phyloP scores from a whole-genome alignment of 2,797 vertebrate species.

The Pogoniulus pusillus region DNA sequence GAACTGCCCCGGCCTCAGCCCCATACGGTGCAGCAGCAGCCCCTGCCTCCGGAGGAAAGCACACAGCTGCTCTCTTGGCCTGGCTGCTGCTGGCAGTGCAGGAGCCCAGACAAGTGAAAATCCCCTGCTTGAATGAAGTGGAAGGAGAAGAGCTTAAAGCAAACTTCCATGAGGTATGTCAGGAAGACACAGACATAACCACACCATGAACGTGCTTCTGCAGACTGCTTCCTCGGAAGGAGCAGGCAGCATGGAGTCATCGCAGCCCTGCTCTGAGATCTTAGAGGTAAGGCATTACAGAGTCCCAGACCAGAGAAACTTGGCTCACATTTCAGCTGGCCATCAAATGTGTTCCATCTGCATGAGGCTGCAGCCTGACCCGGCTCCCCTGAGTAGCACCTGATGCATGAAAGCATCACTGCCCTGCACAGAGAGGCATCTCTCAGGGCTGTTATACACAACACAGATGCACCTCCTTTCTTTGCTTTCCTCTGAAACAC shows the following conservation, averaged over 20 bases:
- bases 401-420: background rate
- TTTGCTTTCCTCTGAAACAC: background rate
- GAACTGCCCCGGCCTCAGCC: background rate
- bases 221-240: background rate
- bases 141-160: background rate
- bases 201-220: background rate
- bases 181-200: background rate
- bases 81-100: background rate
- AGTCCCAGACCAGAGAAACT: background rate
- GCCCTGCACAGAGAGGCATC: rapidly evolving
- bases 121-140: background rate
- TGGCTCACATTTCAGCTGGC: background rate
- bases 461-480: background rate
- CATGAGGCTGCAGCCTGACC: background rate
- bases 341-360: background rate
- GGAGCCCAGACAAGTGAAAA: background rate
- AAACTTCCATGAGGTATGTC: background rate
- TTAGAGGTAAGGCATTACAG: conserved; percentile 9
- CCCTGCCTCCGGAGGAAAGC: background rate
- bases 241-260: background rate
- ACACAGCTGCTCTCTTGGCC: background rate
- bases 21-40: background rate
- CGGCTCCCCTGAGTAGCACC: background rate
- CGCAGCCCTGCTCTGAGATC: background rate
- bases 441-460: background rate